Conservation (phyloP, 2,113 vertebrate genomes). For the Semnornis frantzii region DNA sequence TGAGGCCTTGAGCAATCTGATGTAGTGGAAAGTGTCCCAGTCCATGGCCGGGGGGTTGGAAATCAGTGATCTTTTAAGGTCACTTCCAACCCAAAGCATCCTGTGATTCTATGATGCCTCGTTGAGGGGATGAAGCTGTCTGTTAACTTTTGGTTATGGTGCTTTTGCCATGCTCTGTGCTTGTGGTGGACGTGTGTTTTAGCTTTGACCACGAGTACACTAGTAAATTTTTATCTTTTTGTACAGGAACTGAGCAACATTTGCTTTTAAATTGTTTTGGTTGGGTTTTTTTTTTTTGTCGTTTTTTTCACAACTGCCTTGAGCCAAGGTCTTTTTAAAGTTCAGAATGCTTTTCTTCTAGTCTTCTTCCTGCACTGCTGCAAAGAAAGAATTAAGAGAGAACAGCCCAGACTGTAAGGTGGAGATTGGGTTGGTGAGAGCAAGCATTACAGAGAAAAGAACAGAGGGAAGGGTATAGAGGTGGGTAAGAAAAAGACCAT, state of each 20-base stretch:
- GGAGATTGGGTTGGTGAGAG: not conserved
- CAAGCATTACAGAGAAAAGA: not conserved
- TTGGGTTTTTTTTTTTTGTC: too few species aligned
- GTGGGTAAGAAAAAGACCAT: not conserved
- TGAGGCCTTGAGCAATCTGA: too few species aligned
- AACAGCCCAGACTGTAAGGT: not conserved
- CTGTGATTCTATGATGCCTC: not conserved
- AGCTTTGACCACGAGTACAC: not conserved
- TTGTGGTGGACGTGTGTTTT: accelerated
- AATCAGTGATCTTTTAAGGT: too few species aligned
- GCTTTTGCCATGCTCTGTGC: not conserved
- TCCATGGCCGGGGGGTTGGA: too few species aligned
- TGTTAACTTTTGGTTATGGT: not conserved
- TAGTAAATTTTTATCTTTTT: not conserved
- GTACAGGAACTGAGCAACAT: not conserved
- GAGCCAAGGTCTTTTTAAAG: not conserved
- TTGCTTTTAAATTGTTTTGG: not conserved
- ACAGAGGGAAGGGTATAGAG: not conserved
- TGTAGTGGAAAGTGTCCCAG: too few species aligned
- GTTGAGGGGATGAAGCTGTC: not conserved
- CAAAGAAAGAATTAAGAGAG: not conserved
- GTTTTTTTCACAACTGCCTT: not conserved
- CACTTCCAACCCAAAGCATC: too few species aligned
- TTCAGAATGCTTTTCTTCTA: not conserved
- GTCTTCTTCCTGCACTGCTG: not conserved